These are phyloP conservation scores for Sorex maritimensis DNA, from an alignment of 2,797 vertebrate genomes.

Conservation along the genomic window DNA sequence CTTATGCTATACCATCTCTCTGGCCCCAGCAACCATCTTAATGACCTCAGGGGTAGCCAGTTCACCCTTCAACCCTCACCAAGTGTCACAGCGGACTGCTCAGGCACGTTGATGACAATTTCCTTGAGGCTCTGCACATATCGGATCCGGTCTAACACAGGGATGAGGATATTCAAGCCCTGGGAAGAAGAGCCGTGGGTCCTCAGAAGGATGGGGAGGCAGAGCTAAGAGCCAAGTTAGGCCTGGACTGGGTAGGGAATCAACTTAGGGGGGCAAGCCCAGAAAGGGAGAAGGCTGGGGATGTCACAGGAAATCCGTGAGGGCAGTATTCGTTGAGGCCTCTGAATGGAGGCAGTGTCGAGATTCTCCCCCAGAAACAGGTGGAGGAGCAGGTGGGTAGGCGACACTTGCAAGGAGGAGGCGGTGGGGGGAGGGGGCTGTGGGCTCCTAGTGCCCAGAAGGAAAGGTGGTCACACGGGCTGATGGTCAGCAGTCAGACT, in stretches of 20 bases:
- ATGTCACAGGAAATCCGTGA: not conserved
- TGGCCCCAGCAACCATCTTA: not conserved
- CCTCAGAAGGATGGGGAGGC: slow-evolving; percentile 55
- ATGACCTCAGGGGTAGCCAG: slow-evolving; percentile 8
- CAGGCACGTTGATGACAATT: slow-evolving; percentile 98
- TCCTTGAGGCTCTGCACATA: slow-evolving; percentile 99
- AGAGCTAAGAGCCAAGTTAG: slow-evolving; percentile 37
- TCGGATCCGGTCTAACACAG: slow-evolving; percentile 95
- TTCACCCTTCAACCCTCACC: slow-evolving; percentile 90
- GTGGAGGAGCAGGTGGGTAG: not conserved
- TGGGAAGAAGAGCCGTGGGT: slow-evolving; percentile 86
- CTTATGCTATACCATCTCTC: no score
- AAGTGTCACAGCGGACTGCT: slow-evolving; percentile 97
- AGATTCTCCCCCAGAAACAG: not conserved
- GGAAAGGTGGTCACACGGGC: not conserved
- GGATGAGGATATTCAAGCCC: slow-evolving; percentile 98
- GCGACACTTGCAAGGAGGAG: not conserved
- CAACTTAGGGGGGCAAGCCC: slow-evolving; percentile 10
- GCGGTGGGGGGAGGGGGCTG: not conserved
- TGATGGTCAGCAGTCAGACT: not conserved
- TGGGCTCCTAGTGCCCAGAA: not conserved
- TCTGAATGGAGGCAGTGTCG: not conserved
- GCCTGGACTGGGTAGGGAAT: slow-evolving; percentile 15
- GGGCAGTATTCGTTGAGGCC: not conserved
- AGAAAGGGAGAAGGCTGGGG: slow-evolving; percentile 11